Evolutionary conservation across 2,113 vertebrate genomes (phyloP).

Genomic region (Eulemur macaco): DNA sequence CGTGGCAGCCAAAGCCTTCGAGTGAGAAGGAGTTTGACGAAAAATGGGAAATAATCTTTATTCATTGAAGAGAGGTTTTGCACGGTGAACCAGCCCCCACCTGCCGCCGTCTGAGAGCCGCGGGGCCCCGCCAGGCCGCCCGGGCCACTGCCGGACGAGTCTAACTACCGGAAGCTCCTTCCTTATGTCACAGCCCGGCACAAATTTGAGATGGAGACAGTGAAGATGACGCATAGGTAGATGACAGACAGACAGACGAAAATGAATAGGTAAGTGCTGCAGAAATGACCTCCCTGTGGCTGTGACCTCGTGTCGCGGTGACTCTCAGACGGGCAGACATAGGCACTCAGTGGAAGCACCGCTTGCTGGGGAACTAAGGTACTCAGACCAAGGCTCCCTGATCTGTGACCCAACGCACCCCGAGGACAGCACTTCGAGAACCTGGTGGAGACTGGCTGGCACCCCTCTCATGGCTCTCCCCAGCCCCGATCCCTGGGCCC

Average conservation of each 20-base stretch:
- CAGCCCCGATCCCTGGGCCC: background rate
- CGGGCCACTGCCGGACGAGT: too few species aligned
- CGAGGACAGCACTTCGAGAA: background rate
- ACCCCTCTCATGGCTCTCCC: background rate
- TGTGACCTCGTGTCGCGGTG: background rate
- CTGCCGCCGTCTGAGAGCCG: too few species aligned
- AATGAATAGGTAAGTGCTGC: background rate
- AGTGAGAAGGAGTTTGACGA: background rate
- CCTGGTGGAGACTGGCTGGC: too few species aligned
- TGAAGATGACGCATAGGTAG: background rate
- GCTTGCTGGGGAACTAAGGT: background rate
- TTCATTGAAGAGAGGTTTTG: background rate
- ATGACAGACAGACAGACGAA: background rate
- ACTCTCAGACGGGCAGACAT: background rate
- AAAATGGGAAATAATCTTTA: background rate
- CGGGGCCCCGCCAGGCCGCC: accelerated
- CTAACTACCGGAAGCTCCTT: background rate
- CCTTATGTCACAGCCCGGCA: background rate
- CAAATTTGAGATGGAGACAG: background rate
- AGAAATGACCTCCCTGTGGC: background rate
- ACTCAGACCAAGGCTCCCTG: background rate
- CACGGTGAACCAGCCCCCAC: background rate
- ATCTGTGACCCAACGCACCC: background rate
- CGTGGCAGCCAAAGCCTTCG: background rate
- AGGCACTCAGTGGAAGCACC: background rate